phyloP scores from a whole-genome alignment of 2,797 vertebrate genomes.

The Tenualosa ilisha region DNA sequence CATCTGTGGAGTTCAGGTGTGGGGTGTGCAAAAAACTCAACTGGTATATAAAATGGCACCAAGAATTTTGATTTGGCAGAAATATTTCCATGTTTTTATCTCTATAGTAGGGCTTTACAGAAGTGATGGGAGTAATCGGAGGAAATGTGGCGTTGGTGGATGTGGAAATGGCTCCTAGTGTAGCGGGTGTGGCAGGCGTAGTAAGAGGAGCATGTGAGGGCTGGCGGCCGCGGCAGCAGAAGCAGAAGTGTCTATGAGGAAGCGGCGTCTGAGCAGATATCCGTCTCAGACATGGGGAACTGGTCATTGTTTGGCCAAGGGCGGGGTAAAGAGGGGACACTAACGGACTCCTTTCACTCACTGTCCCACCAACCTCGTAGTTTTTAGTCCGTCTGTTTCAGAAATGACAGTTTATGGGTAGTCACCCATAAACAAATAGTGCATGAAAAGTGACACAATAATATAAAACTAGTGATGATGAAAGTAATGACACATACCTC shows the following conservation, averaged over 20 bases:
- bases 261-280: conserved; percentile 69
- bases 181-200: neutral
- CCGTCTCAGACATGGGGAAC: conserved; percentile 75
- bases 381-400: neutral
- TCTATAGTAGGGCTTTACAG: neutral
- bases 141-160: neutral
- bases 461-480: no score
- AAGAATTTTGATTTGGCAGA: no score
- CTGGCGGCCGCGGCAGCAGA: conserved; percentile 48
- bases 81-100: no score
- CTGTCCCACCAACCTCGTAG: neutral
- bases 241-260: conserved; percentile 77
- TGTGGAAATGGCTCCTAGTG: neutral
- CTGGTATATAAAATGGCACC: no score
- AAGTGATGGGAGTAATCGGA: neutral
- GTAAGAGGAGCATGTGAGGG: conserved; percentile 21
- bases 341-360: conserved; percentile 32
- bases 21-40: no score
- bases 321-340: conserved; percentile 44
- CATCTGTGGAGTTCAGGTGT: no score
- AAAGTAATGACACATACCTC: neutral
- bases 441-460: neutral
- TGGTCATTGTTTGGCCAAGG: conserved; percentile 61
- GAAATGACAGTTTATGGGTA: neutral
- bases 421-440: neutral